phyloP scores from a whole-genome alignment of 2,113 vertebrate species.

The Nycticebus coucang region DNA sequence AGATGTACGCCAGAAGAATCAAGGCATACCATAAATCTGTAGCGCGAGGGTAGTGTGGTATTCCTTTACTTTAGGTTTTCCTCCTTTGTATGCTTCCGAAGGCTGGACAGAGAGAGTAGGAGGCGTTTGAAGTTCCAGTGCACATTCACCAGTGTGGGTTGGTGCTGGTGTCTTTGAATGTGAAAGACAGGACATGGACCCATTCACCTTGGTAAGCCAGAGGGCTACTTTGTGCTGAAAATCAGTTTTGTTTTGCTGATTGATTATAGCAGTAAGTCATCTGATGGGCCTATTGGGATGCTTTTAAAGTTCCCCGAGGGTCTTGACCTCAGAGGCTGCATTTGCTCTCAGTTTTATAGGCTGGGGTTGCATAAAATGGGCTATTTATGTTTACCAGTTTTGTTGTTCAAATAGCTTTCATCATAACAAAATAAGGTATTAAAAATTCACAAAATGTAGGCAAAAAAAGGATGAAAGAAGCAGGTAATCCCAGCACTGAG shows the following conservation, averaged over 20 bases:
- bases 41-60: neutral
- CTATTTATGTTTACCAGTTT: neutral
- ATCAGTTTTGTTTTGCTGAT: neutral
- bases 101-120: neutral
- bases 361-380: neutral
- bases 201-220: neutral
- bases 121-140: neutral
- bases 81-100: neutral
- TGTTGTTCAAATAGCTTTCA: neutral
- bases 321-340: neutral
- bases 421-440: neutral
- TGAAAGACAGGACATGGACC: neutral
- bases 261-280: neutral
- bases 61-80: neutral
- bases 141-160: neutral
- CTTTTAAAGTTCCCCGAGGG: neutral
- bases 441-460: neutral
- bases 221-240: neutral
- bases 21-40: neutral
- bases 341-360: neutral
- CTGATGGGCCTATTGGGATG: neutral
- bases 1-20: neutral
- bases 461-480: neutral
- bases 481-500: neutral
- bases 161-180: neutral